Percentiles rank a stretch among this genome's conserved stretches.
Conservation (phyloP, 1,140 invertebrate species). For the Drosophila fuyamai region DNA sequence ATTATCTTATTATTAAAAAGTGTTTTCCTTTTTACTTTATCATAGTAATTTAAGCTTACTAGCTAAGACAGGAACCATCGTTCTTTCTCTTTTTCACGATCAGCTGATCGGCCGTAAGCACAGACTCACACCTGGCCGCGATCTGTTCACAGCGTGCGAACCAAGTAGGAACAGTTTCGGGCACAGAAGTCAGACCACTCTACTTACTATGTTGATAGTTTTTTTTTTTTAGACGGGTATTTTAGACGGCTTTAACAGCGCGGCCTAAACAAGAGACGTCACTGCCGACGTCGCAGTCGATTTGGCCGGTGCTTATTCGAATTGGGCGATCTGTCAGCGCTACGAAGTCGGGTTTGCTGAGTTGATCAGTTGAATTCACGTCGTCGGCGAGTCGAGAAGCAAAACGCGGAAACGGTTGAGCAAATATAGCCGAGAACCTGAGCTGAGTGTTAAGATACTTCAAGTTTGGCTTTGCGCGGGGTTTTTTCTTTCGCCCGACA, state of each 20-base stretch:
- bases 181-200: slow-evolving; percentile 44
- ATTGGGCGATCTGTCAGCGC: slow-evolving; percentile 67
- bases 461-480: slow-evolving; percentile 6
- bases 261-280: slow-evolving; percentile 18
- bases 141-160: slow-evolving; percentile 14
- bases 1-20: too few species aligned
- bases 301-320: slow-evolving; percentile 37
- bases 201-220: slow-evolving; percentile 53
- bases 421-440: slow-evolving; percentile 18
- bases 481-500: slow-evolving; percentile 19
- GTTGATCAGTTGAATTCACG: slow-evolving; percentile 60
- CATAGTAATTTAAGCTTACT: background rate
- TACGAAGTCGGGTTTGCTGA: slow-evolving; percentile 26
- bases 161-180: slow-evolving; percentile 1
- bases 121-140: slow-evolving; percentile 8
- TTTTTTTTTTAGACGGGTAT: slow-evolving; percentile 43
- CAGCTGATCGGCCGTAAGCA: slow-evolving; percentile 3
- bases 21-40: too few species aligned
- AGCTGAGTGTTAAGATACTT: slow-evolving; percentile 40
- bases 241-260: slow-evolving; percentile 68
- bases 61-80: slow-evolving; percentile 6
- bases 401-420: slow-evolving; percentile 59
- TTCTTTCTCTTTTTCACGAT: background rate
- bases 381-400: slow-evolving; percentile 64
- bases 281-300: slow-evolving; percentile 16